A percentile compares a stretch with the other conserved stretches of the same genome.
These are phyloP conservation scores for Nomada ferruginata DNA, from an alignment of 2,888 invertebrate species.

Conservation along the genomic window DNA sequence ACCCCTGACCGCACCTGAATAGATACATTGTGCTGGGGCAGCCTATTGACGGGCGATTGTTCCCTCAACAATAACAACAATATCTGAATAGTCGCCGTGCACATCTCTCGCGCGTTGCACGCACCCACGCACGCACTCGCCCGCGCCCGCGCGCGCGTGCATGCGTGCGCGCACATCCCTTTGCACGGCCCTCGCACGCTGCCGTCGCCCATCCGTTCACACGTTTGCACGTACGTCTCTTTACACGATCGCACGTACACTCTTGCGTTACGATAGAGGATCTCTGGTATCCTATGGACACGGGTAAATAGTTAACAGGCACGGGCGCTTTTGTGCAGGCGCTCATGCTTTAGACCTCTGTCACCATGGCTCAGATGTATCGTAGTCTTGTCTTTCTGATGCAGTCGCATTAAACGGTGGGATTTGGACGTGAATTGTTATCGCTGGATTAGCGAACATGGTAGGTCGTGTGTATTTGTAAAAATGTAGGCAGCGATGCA, in stretches of 20 bases:
- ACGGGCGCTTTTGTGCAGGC: neutral
- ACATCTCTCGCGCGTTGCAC: constrained; percentile 80
- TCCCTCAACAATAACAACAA: constrained; percentile 84
- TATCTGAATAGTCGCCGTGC: constrained; percentile 83
- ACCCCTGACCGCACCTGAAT: constrained; percentile 83
- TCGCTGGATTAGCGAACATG: no score
- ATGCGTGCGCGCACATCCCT: constrained; percentile 48
- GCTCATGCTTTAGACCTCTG: neutral
- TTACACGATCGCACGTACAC: constrained; percentile 46
- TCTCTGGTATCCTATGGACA: constrained; percentile 23
- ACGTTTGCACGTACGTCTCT: constrained; percentile 42
- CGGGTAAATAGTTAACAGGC: constrained; percentile 47
- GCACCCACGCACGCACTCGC: constrained; percentile 68
- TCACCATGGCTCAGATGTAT: neutral
- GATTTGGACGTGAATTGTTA: neutral
- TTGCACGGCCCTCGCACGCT: constrained; percentile 26
- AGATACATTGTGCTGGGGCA: constrained; percentile 83
- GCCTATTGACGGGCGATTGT: constrained; percentile 84
- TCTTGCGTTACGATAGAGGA: constrained; percentile 13
- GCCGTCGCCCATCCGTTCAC: constrained; percentile 47
- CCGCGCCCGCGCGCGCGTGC: constrained; percentile 47
- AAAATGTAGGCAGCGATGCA: no score
- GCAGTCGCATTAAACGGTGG: neutral
- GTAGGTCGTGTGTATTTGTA: no score
- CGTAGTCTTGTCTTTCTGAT: neutral